Evolutionary conservation across 92 coral and sea anemone species (phyloP).

Genomic region (Montipora capitata): DNA sequence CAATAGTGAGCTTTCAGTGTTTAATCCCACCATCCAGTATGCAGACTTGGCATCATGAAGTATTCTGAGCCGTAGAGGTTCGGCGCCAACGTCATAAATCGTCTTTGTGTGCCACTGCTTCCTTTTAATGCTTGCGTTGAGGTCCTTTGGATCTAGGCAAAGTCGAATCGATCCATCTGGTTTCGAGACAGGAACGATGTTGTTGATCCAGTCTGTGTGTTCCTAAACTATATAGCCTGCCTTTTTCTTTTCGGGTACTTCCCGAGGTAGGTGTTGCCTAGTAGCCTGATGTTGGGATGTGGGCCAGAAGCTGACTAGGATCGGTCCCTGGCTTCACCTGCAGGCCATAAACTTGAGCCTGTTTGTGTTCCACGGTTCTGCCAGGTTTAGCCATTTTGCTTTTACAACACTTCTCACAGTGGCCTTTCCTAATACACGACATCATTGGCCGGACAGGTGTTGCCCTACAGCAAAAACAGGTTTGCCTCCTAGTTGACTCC

Average conservation of each 20-base stretch:
- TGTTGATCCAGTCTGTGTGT: slow-evolving; percentile 21
- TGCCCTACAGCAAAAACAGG: slow-evolving; percentile 11
- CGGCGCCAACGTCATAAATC: background rate
- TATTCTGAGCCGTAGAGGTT: background rate
- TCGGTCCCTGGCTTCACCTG: background rate
- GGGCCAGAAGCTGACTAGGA: background rate
- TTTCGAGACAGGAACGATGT: slow-evolving; percentile 17
- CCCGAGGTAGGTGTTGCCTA: slow-evolving; percentile 19
- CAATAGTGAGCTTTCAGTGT: too few species aligned
- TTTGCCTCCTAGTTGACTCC: slow-evolving; percentile 2
- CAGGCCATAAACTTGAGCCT: slow-evolving; percentile 19
- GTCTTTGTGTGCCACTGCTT: slow-evolving; percentile 6
- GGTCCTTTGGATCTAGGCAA: slow-evolving; percentile 77
- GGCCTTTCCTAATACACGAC: background rate
- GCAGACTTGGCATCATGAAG: background rate
- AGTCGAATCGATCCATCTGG: slow-evolving; percentile 74
- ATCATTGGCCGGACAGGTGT: slow-evolving; percentile 19
- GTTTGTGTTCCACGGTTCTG: background rate
- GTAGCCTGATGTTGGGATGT: background rate
- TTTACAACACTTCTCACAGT: slow-evolving; percentile 22
- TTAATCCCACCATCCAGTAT: too few species aligned
- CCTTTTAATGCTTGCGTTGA: slow-evolving; percentile 28
- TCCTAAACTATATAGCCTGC: slow-evolving; percentile 15
- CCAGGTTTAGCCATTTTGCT: slow-evolving; percentile 20
- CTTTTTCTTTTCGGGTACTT: slow-evolving; percentile 31